A percentile compares a stretch with the other conserved stretches of the same genome.
Conservation (phyloP, 2,888 invertebrate species). For the Timema podura region DNA sequence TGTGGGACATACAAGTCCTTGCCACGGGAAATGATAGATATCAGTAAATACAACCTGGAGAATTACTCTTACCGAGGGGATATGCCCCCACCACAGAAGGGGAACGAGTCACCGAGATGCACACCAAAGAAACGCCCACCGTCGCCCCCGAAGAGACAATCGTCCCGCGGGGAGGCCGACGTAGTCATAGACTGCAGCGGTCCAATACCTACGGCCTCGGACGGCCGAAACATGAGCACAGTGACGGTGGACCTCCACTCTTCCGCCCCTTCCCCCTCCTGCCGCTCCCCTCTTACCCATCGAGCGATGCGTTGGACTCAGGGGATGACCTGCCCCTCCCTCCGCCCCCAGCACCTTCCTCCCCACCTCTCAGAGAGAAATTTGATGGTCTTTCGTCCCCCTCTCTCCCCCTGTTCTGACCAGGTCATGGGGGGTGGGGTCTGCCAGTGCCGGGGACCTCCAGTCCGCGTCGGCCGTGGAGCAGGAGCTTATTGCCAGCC, state of each 20-base stretch:
- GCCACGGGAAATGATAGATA: conserved; percentile 49
- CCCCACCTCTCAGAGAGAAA: conserved; percentile 45
- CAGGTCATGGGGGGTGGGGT: conserved; percentile 24
- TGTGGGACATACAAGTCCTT: conserved; percentile 50
- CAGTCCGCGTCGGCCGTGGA: conserved; percentile 40
- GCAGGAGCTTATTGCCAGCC: conserved; percentile 44
- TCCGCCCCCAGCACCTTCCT: conserved; percentile 59
- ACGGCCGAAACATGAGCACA: conserved; percentile 40
- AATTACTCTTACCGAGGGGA: conserved; percentile 18
- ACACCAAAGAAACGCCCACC: conserved; percentile 64
- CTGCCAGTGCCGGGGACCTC: conserved; percentile 12
- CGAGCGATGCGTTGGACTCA: conserved; percentile 57
- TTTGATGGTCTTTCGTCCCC: conserved; percentile 18
- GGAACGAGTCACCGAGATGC: conserved; percentile 19
- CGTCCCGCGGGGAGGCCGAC: conserved; percentile 43
- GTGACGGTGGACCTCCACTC: conserved; percentile 39
- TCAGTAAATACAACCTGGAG: conserved; percentile 48
- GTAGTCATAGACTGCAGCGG: conserved; percentile 47
- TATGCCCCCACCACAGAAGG: conserved; percentile 6
- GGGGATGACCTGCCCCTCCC: conserved; percentile 59
- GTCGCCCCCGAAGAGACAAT: conserved; percentile 73
- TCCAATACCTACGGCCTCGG: conserved; percentile 41
- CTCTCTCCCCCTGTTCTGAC: conserved; percentile 21
- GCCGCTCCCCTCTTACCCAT: conserved; percentile 60
- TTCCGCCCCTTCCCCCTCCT: conserved; percentile 43